Conservation (phyloP, 2,888 invertebrate genomes). For the Callosobruchus maculatus region DNA sequence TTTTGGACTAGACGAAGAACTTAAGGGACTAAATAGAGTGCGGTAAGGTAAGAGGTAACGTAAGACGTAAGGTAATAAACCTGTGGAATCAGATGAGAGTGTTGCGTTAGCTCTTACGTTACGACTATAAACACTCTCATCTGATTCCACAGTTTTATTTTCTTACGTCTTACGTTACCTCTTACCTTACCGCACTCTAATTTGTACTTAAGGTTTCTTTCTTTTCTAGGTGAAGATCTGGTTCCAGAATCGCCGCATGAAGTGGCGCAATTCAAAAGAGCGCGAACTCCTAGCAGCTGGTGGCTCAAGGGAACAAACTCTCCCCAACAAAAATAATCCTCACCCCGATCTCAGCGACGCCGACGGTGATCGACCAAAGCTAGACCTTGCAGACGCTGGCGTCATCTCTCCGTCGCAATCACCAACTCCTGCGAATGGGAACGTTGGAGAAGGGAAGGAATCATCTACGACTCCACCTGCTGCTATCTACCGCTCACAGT, state of each 20-base stretch:
- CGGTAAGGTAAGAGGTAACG: too few relatives aligned
- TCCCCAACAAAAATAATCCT: constrained; percentile 95
- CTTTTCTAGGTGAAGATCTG: constrained; percentile 72
- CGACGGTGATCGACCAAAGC: constrained; percentile 72
- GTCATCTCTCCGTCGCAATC: constrained; percentile 51
- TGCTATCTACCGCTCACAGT: background rate
- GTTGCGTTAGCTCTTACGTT: too few relatives aligned
- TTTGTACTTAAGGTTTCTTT: background rate
- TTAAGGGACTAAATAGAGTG: too few relatives aligned
- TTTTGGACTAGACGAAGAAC: too few relatives aligned
- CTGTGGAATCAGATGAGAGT: too few relatives aligned
- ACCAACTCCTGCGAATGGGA: constrained; percentile 29
- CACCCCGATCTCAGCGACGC: constrained; percentile 92
- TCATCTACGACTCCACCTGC: background rate
- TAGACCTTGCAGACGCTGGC: constrained; percentile 57
- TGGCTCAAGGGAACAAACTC: constrained; percentile 89
- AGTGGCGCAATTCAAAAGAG: constrained; percentile 98
- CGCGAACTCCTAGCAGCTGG: constrained; percentile 89
- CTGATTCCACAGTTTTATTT: too few relatives aligned
- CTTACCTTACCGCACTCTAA: too few relatives aligned
- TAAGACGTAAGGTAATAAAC: too few relatives aligned
- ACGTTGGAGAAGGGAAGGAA: constrained; percentile 4
- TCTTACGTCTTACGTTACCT: too few relatives aligned
- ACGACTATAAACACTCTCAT: too few relatives aligned
- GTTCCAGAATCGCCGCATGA: constrained; percentile 99